Base-by-base conservation (phyloP, 2,113 vertebrate genomes). In the Scomber japonicus region DNA sequence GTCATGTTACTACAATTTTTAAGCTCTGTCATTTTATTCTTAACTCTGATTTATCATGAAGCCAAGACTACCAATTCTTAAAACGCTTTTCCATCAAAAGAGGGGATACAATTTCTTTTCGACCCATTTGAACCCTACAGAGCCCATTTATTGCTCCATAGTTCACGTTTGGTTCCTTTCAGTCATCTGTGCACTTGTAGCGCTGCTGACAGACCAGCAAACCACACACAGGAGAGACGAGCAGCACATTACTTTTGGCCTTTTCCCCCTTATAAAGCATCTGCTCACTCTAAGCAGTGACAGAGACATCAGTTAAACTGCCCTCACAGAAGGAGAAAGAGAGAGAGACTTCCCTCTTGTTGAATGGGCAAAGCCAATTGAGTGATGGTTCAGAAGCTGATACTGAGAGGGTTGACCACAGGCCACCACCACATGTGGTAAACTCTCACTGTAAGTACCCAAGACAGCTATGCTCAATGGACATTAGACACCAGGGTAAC, bases 121-220 rank as follows among this genome's bases (percentile, higher is more conserved):
- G 45, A 78, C 49, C 40, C 50, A 27, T 59, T n/a, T 14, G n/a
- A 85, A 44, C 73, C 68, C 81, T 48, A 5, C 21, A 9, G 71
- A 40, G 73, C 54, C 64, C 63, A 16, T 70, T 74, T 73, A 50
- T 56, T 60, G 63, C 75, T 70, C 64, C 6, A 13, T 40, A 35
- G 13, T 72, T 88, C 78, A 57, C 53, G 68, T 84, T 89, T 90
- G 80, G 79, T 66, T 85, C 56, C 71, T 82, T 50, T 90, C 91
- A 80, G 61, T 92, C 85, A 86, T 86, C 82, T 73, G 67, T 16
- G 61, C 69, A 82, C 54, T 83, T 76, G 59, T 27, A 27, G 57
- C 27, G 57, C 74, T 64, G 87, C 89, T 91, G 93, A 92, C 86
- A 89, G 83, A 88, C 51, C 74, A 59, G 78, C 67, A 83, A 90